Percentiles rank a stretch among this genome's conserved stretches.
These are phyloP conservation scores for Sus cebifrons DNA, from an alignment of 2,797 vertebrate species.

Conservation along the genomic window DNA sequence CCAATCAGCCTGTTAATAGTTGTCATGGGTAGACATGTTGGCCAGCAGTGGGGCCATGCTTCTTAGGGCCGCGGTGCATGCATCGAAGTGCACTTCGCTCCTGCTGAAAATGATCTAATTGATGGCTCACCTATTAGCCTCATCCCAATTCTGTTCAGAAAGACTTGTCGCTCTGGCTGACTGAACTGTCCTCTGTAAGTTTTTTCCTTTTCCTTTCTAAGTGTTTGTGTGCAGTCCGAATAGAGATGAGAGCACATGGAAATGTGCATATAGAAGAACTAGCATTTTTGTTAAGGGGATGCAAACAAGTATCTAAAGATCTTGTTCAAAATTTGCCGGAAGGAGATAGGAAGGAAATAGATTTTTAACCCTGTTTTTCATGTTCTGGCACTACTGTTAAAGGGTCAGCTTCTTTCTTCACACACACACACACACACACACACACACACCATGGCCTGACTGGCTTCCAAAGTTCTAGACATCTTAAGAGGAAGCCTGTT, in stretches of 20 bases:
- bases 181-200: conserved; percentile 48
- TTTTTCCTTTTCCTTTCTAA: neutral
- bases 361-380: conserved; percentile 39
- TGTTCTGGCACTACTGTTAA: neutral
- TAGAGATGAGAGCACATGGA: neutral
- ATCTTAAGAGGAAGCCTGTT: neutral
- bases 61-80: conserved; percentile 28
- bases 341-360: neutral
- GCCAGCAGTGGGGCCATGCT: conserved; percentile 78
- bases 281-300: neutral
- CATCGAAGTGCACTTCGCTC: conserved; percentile 78
- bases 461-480: conserved; percentile 3
- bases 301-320: neutral
- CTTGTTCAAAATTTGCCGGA: conserved; percentile 29
- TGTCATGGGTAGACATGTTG: conserved; percentile 81
- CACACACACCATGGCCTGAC: neutral
- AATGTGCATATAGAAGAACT: neutral
- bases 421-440: too few relatives aligned
- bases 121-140: conserved; percentile 64
- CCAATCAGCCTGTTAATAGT: conserved; percentile 84
- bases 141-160: conserved; percentile 64
- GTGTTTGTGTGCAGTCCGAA: conserved; percentile 61
- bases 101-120: conserved; percentile 71
- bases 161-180: conserved; percentile 53
- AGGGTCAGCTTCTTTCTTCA: neutral